Evolutionary conservation across 2,113 vertebrate species (phyloP).

Genomic region (Gavialis gangeticus): DNA sequence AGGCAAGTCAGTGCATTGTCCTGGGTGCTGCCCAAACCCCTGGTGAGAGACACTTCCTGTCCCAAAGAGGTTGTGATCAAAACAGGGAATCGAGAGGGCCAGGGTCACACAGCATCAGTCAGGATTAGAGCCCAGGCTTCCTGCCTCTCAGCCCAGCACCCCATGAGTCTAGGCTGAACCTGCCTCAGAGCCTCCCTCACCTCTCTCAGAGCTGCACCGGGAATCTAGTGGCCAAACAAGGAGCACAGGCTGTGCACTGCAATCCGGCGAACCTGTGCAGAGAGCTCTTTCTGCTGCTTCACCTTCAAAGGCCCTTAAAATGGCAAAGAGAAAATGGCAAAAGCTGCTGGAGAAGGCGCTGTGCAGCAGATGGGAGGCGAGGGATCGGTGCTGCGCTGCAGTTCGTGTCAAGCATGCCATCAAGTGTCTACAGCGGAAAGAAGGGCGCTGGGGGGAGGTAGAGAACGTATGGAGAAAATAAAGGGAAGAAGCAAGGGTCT

Average conservation of each 20-base stretch:
- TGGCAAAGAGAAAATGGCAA: not conserved
- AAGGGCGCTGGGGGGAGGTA: not conserved
- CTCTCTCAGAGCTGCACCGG: not conserved
- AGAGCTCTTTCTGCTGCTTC: not conserved
- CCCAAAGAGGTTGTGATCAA: not conserved
- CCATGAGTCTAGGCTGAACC: not conserved
- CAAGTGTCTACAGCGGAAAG: not conserved
- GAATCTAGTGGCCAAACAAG: not conserved
- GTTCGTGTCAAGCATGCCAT: constrained; percentile 37
- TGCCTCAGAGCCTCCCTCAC: not conserved
- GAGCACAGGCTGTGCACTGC: not conserved
- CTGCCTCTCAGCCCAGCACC: not conserved
- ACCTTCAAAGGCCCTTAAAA: not conserved
- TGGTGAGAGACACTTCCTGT: not conserved
- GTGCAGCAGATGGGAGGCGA: not conserved
- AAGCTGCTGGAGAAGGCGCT: not conserved
- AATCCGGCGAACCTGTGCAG: not conserved
- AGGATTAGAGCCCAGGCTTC: not conserved
- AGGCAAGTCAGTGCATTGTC: not conserved
- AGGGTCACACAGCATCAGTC: not conserved
- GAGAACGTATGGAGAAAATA: not conserved
- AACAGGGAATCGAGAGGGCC: not conserved
- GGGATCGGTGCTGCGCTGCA: not conserved
- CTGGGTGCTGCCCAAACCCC: not conserved
- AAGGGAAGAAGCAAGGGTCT: not conserved